Percentiles rank a stretch among this genome's conserved stretches.
Evolutionary conservation across 2,888 invertebrate genomes (phyloP).

Genomic region (Pristionchus exspectatus): DNA sequence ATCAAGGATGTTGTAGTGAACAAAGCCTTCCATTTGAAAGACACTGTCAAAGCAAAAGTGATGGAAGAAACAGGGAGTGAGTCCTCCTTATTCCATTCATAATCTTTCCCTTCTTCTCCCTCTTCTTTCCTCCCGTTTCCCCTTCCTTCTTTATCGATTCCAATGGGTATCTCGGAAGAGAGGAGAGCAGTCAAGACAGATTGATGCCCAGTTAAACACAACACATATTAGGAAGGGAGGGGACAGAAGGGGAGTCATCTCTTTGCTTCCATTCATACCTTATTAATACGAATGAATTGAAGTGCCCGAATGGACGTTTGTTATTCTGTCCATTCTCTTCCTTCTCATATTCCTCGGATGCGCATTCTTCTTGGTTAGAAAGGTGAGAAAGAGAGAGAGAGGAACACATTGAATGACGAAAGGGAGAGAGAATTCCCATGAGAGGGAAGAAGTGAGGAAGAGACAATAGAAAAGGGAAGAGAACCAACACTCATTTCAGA

Average conservation of each 20-base stretch:
- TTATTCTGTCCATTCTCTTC: slow-evolving; percentile 75
- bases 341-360: slow-evolving; percentile 73
- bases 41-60: slow-evolving; percentile 74
- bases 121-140: background rate
- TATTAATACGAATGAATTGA: slow-evolving; percentile 24
- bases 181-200: slow-evolving; percentile 31
- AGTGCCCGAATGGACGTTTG: slow-evolving; percentile 79
- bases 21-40: slow-evolving; percentile 73
- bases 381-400: slow-evolving; percentile 53
- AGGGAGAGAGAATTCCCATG: background rate
- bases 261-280: slow-evolving; percentile 36
- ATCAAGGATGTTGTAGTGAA: slow-evolving; percentile 67
- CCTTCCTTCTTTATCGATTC: slow-evolving; percentile 38
- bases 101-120: slow-evolving; percentile 21
- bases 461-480: slow-evolving; percentile 1
- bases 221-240: background rate
- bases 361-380: slow-evolving; percentile 73
- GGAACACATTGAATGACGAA: background rate
- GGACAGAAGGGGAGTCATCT: background rate
- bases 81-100: slow-evolving; percentile 57
- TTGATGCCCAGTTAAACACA: slow-evolving; percentile 10
- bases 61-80: slow-evolving; percentile 77
- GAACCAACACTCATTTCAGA: slow-evolving; percentile 32
- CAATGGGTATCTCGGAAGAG: slow-evolving; percentile 49
- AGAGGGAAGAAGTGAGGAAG: slow-evolving; percentile 8